These are phyloP conservation scores for Chiridota heheva DNA, from an alignment of 35 echinoderm and acorn worm species.

Conservation along the genomic window DNA sequence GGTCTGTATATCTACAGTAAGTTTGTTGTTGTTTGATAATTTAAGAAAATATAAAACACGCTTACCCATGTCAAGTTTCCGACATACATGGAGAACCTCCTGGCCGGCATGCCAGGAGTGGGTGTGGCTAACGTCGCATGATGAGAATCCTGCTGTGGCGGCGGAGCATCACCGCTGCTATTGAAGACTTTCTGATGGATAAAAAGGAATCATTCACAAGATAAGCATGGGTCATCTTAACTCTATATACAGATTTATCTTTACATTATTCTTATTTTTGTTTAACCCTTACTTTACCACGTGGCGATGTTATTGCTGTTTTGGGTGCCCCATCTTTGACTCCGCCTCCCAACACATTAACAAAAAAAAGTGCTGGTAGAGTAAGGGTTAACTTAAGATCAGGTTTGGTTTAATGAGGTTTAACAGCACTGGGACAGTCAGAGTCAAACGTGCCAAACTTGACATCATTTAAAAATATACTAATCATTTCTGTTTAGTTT, in stretches of 20 bases:
- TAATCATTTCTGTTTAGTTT: too few relatives aligned
- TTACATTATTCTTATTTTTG: neutral
- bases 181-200: conserved; percentile 50
- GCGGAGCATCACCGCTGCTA: conserved; percentile 50
- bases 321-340: too few relatives aligned
- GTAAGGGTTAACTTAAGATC: too few relatives aligned
- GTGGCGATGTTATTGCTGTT: too few relatives aligned
- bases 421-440: too few relatives aligned
- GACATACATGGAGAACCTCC: conserved; percentile 75
- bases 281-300: too few relatives aligned
- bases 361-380: too few relatives aligned
- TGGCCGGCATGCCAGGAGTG: conserved; percentile 12
- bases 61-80: conserved; percentile 99
- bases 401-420: too few relatives aligned
- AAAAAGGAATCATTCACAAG: neutral
- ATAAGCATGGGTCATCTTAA: neutral
- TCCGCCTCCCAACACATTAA: too few relatives aligned
- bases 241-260: neutral
- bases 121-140: neutral
- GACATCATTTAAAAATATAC: too few relatives aligned
- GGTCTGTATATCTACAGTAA: neutral
- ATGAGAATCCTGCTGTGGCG: neutral
- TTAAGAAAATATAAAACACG: neutral
- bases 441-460: too few relatives aligned
- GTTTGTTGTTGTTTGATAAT: neutral